Base-by-base conservation (phyloP, 1,140 invertebrate genomes). In the Diachasma alloeum region DNA sequence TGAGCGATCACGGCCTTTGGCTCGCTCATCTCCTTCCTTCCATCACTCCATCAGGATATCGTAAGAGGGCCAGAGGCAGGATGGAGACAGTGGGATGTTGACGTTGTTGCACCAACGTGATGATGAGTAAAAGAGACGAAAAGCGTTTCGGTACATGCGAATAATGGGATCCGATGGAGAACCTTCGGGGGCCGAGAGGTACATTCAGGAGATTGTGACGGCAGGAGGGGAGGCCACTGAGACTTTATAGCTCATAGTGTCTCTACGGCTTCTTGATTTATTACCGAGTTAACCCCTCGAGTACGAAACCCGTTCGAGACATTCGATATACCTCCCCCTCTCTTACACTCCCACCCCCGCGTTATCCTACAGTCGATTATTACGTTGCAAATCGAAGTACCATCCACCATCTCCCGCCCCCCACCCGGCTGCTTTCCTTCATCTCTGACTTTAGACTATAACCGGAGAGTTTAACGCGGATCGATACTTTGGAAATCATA, bases 191-290 rank as follows among this genome's bases (percentile, higher is more conserved):
- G 78, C 46, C 46, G 70, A 13, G 59, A 59, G 63, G 66, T 66
- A 17, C 44, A 26, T 59, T 42, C 56, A 24, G 37, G 19, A 59
- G 36, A 76, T 13, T 66, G 70, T 5, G 59, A 26, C 11, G 37
- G 31, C 31, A 31, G 31, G 36, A 74, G 80, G 77, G 83, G 77
- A 78, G 77, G 79, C 77, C 63, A 69, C 44, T 71, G 74, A 75
- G 83, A 88, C 82, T 88, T 89, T 88, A 88, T 84, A 84, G 82
- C 81, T 80, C 76, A 79, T 81, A 82, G 81, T 86, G 79, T 86
- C 87, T 86, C 82, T 85, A 86, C 78, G 84, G 84, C 85, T 86
- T 86, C 84, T 86, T 88, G 88, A 89, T 89, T 89, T 89, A 89
- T 89, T 87, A 86, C 79, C 82, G 82, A 86, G 84, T 88, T 86